Conservation (phyloP, 2,797 vertebrate species). For the Rhabdophis nuchalis region DNA sequence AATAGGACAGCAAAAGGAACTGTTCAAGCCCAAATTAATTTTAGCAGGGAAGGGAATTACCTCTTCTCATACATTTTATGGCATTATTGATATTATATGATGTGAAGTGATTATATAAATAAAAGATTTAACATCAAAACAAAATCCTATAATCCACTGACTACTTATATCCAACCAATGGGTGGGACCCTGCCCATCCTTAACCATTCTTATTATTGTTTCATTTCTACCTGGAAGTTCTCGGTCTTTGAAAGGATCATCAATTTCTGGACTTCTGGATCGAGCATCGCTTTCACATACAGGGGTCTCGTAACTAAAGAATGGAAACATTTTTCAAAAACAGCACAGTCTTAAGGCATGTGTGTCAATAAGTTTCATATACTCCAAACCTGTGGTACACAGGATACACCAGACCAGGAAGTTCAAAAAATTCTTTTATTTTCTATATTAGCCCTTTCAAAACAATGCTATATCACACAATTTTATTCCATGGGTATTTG, state of each 20-base stretch:
- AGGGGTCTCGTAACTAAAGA: constrained; percentile 88
- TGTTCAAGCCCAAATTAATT: constrained; percentile 7
- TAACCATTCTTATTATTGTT: not conserved
- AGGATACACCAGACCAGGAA: not conserved
- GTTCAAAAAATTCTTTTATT: not conserved
- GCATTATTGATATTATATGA: not conserved
- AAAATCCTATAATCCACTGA: constrained; percentile 14
- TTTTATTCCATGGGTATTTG: not conserved
- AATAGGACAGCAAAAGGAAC: not conserved
- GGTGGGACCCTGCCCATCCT: not conserved
- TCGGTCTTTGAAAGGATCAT: constrained; percentile 91
- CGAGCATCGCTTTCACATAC: constrained; percentile 87
- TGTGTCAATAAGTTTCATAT: not conserved
- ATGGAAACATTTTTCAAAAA: constrained; percentile 24
- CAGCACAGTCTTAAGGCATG: not conserved
- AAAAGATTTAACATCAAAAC: constrained; percentile 27
- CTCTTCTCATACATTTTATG: not conserved
- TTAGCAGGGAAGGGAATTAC: not conserved
- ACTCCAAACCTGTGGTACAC: not conserved
- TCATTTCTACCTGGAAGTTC: constrained; percentile 85
- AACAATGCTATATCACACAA: not conserved
- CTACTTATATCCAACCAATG: not conserved
- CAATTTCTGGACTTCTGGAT: constrained; percentile 78
- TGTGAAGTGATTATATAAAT: not conserved
- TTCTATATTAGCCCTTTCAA: not conserved